Percentiles rank a stretch among this genome's conserved stretches.
Conservation (phyloP, 2,797 vertebrate genomes). For the Spatula clypeata region DNA sequence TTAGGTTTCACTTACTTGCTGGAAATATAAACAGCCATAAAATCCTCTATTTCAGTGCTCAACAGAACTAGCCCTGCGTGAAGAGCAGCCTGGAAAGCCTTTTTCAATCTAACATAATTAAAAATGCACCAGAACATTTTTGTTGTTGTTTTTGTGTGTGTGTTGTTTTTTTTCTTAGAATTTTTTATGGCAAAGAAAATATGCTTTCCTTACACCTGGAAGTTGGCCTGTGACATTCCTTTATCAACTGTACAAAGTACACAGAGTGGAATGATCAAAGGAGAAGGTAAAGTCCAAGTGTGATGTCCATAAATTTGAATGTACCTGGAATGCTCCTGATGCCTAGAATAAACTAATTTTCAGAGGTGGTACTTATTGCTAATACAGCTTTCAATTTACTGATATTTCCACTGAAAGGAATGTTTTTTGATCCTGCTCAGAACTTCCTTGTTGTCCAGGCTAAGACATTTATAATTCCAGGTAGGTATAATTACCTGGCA, state of each 20-base stretch:
- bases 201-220: background rate
- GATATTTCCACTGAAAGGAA: background rate
- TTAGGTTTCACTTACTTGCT: background rate
- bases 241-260: background rate
- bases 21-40: background rate
- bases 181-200: background rate
- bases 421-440: background rate
- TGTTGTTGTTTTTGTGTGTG: background rate
- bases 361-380: background rate
- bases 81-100: background rate
- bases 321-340: background rate
- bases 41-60: background rate
- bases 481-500: background rate
- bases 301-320: background rate
- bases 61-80: background rate
- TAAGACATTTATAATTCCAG: background rate
- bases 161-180: background rate
- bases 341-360: background rate
- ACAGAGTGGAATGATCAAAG: background rate
- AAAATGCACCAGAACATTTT: background rate
- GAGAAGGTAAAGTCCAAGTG: background rate
- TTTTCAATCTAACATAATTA: background rate
- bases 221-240: background rate
- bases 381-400: background rate
- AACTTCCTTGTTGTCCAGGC: background rate